Base-by-base conservation (phyloP, 1,140 invertebrate species). In the Macrotrachela quadricornifera region DNA sequence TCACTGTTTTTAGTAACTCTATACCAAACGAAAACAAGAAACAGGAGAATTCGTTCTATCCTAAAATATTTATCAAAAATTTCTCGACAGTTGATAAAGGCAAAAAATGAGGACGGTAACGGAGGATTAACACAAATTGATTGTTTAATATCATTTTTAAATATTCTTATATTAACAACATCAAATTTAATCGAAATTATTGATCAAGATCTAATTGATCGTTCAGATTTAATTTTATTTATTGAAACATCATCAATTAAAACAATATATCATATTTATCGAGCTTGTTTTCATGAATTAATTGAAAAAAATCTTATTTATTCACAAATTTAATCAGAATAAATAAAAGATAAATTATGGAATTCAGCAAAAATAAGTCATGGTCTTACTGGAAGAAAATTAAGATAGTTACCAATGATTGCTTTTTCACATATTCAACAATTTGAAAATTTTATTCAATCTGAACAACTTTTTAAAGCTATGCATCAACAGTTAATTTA, bases 111-210 rank as follows among this genome's bases (percentile, higher is more conserved):
- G n/a, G n/a, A n/a, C n/a, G n/a, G n/a, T n/a, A n/a, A n/a, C n/a
- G n/a, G n/a, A n/a, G n/a, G n/a, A n/a, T n/a, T n/a, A n/a, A 95
- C 90, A 1, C 86, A 96, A 71, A 72, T 97, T 36, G 92, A 97
- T 60, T 13, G 18, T 14, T 48, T 36, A n/a, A 21, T 4, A 42
- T 15, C 71, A 41, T 80, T 79, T 66, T 78, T 80, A 0, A 96
- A 96, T 73, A 86, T 92, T 21, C 71, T 97, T 14, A 81, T 96
- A 51, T 67, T 97, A 18, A 85, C 90, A 1, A 97, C 91, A 6
- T 95, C 90, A 10, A 97, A 97, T 71, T 76, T 97, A 57, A 85
- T 85, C 0, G 78, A 79, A 49, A 79, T 84, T 16, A 86, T 97
- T 57, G 92, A 97, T 71, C 64, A 82, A 39, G 92, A 92, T 0